Conservation (phyloP, 1,140 invertebrate genomes). For the Drosophila sp. region DNA sequence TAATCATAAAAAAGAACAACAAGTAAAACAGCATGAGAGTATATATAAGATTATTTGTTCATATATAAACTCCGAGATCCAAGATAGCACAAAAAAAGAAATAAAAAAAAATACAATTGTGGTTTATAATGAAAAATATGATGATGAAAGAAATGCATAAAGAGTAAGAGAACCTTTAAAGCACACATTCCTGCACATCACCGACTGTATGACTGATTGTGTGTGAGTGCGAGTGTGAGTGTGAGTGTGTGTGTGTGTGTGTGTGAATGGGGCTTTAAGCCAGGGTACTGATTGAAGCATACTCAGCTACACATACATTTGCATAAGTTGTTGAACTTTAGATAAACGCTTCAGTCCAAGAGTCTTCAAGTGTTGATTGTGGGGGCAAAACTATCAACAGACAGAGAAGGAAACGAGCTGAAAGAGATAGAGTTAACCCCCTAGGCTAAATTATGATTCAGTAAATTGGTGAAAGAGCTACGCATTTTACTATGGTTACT, state of each 20-base stretch:
- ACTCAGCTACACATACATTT: constrained; percentile 60
- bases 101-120: constrained; percentile 50
- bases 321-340: constrained; percentile 81
- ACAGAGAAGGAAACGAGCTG: not conserved
- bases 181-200: constrained; percentile 68
- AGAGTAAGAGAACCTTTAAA: constrained; percentile 27
- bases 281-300: constrained; percentile 71
- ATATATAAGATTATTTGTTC: constrained; percentile 26
- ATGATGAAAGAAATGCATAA: constrained; percentile 21
- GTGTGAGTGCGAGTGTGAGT: constrained; percentile 11
- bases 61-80: constrained; percentile 44
- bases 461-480: constrained; percentile 37
- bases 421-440: constrained; percentile 8
- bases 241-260: not conserved
- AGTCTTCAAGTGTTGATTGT: constrained; percentile 52
- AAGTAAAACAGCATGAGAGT: not conserved
- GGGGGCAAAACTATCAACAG: constrained; percentile 58
- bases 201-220: constrained; percentile 18
- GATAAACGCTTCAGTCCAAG: constrained; percentile 65
- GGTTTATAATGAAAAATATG: constrained; percentile 49
- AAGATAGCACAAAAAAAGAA: constrained; percentile 45
- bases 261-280: constrained; percentile 20
- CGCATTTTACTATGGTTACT: constrained; percentile 31
- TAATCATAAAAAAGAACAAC: constrained; percentile 36
- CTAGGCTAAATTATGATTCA: constrained; percentile 23